Evolutionary conservation across 2,797 vertebrate genomes (phyloP), one percentile per base, ranked within the genome.

Genomic region (Sebastes minor): DNA sequence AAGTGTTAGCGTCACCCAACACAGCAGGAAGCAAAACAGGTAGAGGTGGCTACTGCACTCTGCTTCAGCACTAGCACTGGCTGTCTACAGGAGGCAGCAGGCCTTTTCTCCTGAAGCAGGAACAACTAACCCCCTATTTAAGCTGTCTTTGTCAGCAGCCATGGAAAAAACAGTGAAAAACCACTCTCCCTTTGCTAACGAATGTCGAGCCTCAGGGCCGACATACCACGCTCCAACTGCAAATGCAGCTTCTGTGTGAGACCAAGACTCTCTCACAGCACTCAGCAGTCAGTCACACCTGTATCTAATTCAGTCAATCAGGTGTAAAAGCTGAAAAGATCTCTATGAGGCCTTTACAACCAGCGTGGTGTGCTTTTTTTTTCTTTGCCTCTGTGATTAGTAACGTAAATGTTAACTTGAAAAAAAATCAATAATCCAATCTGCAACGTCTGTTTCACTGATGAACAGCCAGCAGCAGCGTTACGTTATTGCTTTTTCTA

Each of bases 351-450:
- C 4, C 7, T 55, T 55, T 65, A 14, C 13, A 66, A 32, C 3
- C 13, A 25, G 46, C 23, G 66, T 23, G 3, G 23, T 12, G 65
- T 3, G 33, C 5, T 28, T 25, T 25, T 25, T 25, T 25, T 25
- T 4, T 5, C 25, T 67, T 57, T 32, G 14, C 18, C 2, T 56
- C n/a, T 6, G 23, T 20, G 46, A 49, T 49, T 49, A 20, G 46
- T 49, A 8, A 49, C 18, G 6, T 42, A 42, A 42, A 71, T 32
- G 14, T 12, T 33, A 28, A 30, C 20, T 35, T 46, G 2, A 63
- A 53, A 35, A 70, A 78, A 35, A 70, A 78, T 78, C 27, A 60
- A 66, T 72, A 64, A 72, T 20, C 11, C 33, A 78, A 11, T 60
- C 61, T 25, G 53, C 28, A 33, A 33, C 22, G 30, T 57, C 16